Base-by-base conservation (phyloP, 1,140 invertebrate species). In the Polypedilum vanderplanki region DNA sequence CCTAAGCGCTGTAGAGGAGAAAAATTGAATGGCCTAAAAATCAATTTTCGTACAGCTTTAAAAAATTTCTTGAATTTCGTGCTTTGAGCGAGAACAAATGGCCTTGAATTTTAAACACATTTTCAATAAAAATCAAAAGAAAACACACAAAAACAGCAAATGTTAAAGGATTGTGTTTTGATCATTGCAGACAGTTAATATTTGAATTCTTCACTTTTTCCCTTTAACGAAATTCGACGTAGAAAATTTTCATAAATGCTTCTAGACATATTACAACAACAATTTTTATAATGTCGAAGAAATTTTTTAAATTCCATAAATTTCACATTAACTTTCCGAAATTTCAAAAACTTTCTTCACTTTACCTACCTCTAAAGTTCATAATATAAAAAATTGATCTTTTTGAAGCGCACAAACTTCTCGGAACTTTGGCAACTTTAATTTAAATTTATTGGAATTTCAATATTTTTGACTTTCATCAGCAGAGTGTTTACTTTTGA, bases 391-490 rank as follows among this genome's bases (percentile, higher is more conserved):
- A 33, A 33, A 3, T 33, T 33, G 24, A 33, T 33, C 46, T 57
- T n/a, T 57, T 57, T 57, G 46, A 15, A 57, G 46, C 4, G 12
- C 4, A 57, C n/a, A 12, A 57, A 57, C 46, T 57, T 57, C n/a
- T 12, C 46, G 46, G n/a, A n/a, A 57, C 46, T 57, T 57, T 57
- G 46, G 46, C 46, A 57, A 57, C 46, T 57, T 57, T 57, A 57
- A 57, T 57, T 57, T 57, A 57, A 57, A 57, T 57, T 57, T 57
- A 57, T n/a, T 57, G 46, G 46, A 57, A 57, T 57, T 57, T 57
- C 46, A 57, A 57, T 57, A 33, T 57, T 57, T 57, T n/a, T 57
- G n/a, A 57, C 46, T 57, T 57, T 57, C 46, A 57, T 57, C 46
- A 57, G 46, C 46, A 57, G n/a, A 57, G 46, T 57, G 46, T 57